These are phyloP conservation scores for Benitochromis conjunctus DNA, from an alignment of 2,113 vertebrate species.

Conservation along the genomic window DNA sequence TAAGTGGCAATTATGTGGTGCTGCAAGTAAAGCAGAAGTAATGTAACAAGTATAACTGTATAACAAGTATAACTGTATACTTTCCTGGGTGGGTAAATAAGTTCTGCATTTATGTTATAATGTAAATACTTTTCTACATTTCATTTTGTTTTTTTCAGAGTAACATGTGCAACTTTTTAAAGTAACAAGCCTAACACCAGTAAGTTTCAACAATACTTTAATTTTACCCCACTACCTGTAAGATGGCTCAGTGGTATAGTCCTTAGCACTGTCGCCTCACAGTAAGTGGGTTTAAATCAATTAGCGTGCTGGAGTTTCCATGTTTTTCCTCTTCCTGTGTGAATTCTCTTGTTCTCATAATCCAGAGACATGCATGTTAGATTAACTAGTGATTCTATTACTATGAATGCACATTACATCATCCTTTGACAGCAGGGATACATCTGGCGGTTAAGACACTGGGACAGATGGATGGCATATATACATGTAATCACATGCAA, in stretches of 20 bases:
- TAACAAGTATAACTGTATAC: background rate
- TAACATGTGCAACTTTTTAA: fast-evolving
- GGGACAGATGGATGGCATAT: background rate
- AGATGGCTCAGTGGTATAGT: background rate
- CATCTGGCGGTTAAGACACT: background rate
- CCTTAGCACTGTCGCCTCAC: background rate
- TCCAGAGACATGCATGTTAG: background rate
- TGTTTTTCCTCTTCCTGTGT: background rate
- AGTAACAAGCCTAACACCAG: background rate
- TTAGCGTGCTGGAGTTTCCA: background rate
- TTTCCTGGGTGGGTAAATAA: background rate
- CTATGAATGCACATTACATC: background rate
- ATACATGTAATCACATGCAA: background rate
- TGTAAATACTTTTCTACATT: background rate
- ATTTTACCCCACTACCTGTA: background rate
- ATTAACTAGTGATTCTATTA: background rate
- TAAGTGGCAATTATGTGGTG: background rate
- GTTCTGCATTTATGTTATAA: background rate
- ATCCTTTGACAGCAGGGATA: background rate
- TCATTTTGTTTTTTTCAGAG: background rate
- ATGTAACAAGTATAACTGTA: background rate
- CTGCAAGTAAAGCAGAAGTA: background rate
- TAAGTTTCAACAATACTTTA: background rate
- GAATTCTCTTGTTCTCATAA: background rate
- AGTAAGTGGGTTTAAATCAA: background rate